Conservation (phyloP, 1,140 invertebrate species). For the Drosophila ficusphila region DNA sequence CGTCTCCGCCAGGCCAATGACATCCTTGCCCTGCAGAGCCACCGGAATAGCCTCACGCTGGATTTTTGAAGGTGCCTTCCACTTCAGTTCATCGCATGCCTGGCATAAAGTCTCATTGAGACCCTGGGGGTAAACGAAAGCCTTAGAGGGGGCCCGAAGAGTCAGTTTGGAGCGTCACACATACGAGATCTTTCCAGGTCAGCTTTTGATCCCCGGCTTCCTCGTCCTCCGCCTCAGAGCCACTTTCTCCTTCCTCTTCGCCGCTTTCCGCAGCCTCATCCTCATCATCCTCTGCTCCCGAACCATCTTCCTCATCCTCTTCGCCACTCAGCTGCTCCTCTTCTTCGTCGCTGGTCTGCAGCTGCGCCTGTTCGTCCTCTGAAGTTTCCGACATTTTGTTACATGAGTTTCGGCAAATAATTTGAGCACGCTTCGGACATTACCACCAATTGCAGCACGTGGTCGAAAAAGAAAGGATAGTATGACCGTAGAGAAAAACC, state of each 20-base stretch:
- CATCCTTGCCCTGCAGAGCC: slow-evolving; percentile 95
- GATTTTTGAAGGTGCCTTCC: slow-evolving; percentile 97
- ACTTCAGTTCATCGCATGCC: slow-evolving; percentile 96
- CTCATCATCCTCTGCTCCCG: slow-evolving; percentile 12
- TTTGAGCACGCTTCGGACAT: slow-evolving; percentile 19
- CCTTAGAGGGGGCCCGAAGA: background rate
- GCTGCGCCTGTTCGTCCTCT: slow-evolving; percentile 67
- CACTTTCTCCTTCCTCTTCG: slow-evolving; percentile 4
- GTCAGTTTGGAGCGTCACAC: background rate
- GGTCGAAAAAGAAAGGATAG: too few relatives aligned
- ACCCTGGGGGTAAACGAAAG: slow-evolving; percentile 87
- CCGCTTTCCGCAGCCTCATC: slow-evolving; percentile 5
- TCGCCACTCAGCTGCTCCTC: slow-evolving; percentile 41
- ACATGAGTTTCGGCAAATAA: slow-evolving; percentile 14
- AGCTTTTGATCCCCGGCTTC: slow-evolving; percentile 29
- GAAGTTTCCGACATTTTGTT: slow-evolving; percentile 80
- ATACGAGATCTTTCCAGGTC: slow-evolving; percentile 78
- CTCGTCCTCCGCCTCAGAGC: slow-evolving; percentile 5
- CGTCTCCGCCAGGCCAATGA: slow-evolving; percentile 98
- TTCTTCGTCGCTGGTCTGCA: slow-evolving; percentile 64
- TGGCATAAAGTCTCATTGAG: slow-evolving; percentile 96
- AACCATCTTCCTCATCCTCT: slow-evolving; percentile 25
- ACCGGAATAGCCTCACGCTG: slow-evolving; percentile 97
- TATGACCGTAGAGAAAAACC: too few relatives aligned
- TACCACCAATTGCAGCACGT: slow-evolving; percentile 52